Evolutionary conservation across 2,888 invertebrate species (phyloP).

Genomic region (Rhodophaea formosa): DNA sequence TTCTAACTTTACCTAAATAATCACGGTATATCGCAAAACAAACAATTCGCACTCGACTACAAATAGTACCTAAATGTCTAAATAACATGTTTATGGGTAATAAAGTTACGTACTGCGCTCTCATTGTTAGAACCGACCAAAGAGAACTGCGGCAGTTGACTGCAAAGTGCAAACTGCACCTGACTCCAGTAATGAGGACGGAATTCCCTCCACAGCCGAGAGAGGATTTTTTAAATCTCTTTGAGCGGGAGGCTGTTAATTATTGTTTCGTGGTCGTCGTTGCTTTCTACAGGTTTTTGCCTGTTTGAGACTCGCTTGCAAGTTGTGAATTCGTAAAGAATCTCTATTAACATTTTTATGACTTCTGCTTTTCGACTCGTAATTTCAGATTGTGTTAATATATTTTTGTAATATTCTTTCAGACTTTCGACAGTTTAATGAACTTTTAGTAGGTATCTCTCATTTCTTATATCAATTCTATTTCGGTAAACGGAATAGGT

Average conservation of each 20-base stretch:
- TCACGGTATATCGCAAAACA: too few species aligned
- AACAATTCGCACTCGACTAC: not conserved
- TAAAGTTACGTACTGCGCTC: not conserved
- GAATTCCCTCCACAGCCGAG: not conserved
- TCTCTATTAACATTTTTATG: too few species aligned
- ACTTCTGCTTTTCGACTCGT: too few species aligned
- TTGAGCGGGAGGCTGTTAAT: slow-evolving; percentile 1
- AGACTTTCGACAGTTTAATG: too few species aligned
- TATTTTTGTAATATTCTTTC: too few species aligned
- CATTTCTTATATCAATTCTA: too few species aligned
- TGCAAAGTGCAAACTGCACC: slow-evolving; percentile 2
- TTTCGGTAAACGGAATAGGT: too few species aligned
- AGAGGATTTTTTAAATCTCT: slow-evolving; percentile 8
- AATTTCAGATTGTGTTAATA: too few species aligned
- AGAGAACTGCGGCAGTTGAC: not conserved
- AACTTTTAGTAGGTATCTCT: too few species aligned
- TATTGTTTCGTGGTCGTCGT: slow-evolving; percentile 1
- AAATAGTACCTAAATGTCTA: not conserved
- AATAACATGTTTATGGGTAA: not conserved
- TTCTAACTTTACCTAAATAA: too few species aligned
- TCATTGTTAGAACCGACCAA: not conserved
- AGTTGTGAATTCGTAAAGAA: too few species aligned
- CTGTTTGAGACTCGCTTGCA: not conserved
- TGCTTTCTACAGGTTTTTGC: not conserved
- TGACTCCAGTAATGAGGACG: slow-evolving; percentile 3